Conservation (phyloP, 23 tunicate species). For the Styela clava region DNA sequence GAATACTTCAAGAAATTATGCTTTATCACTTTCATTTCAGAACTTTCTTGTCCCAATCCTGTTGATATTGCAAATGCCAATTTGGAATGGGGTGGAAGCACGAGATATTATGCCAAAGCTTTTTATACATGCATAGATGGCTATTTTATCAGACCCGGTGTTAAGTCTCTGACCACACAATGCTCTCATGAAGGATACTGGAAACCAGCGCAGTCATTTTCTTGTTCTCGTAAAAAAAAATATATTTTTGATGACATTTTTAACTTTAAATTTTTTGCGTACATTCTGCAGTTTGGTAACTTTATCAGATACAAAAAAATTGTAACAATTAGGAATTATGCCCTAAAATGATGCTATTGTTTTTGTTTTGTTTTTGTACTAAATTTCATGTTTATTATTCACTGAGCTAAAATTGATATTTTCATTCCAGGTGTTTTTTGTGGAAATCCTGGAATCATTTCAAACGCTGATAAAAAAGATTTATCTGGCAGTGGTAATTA, state of each 20-base stretch:
- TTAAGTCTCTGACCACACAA: constrained; percentile 9
- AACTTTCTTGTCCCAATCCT: constrained; percentile 19
- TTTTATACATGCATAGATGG: constrained; percentile 47
- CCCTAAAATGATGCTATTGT: too few relatives aligned
- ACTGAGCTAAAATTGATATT: too few relatives aligned
- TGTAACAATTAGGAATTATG: too few relatives aligned
- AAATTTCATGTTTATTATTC: too few relatives aligned
- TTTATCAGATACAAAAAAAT: too few relatives aligned
- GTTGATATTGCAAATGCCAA: neutral
- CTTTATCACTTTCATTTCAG: too few relatives aligned
- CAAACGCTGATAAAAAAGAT: constrained; percentile 23
- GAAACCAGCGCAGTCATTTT: constrained; percentile 29
- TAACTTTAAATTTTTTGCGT: too few relatives aligned
- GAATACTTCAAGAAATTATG: too few relatives aligned
- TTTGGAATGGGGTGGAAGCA: constrained; percentile 13
- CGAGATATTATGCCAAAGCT: constrained; percentile 25
- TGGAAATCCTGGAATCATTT: constrained; percentile 30
- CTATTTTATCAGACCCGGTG: constrained; percentile 48
- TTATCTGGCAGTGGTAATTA: constrained; percentile 8
- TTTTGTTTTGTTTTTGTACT: too few relatives aligned
- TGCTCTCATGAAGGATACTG: constrained; percentile 35
- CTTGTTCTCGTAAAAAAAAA: constrained; percentile 30
- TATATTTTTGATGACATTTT: too few relatives aligned
- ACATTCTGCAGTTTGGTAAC: too few relatives aligned
- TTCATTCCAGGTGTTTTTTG: constrained; percentile 48